A percentile compares a stretch with the other conserved stretches of the same genome.
phyloP scores from a whole-genome alignment of 2,888 invertebrate species.

The Cephus spinipes region DNA sequence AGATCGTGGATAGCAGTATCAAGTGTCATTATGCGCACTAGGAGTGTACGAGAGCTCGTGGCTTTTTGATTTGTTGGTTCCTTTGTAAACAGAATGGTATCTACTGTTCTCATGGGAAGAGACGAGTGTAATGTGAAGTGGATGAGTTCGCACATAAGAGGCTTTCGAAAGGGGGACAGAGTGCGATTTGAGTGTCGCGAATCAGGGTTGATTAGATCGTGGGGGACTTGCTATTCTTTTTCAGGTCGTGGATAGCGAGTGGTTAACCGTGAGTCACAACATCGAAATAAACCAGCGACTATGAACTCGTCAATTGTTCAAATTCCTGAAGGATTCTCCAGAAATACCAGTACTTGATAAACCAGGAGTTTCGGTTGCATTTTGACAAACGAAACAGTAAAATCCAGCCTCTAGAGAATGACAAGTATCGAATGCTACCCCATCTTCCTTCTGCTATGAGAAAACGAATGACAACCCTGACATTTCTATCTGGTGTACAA shows the following conservation, averaged over 20 bases:
- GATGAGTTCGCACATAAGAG: constrained; percentile 40
- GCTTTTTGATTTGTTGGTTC: background rate
- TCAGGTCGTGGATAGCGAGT: background rate
- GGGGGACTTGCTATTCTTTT: background rate
- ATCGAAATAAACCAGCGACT: constrained; percentile 42
- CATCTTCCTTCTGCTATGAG: constrained; percentile 3
- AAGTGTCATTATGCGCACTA: background rate
- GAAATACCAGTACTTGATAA: background rate
- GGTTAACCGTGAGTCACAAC: constrained; percentile 35
- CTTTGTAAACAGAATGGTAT: background rate
- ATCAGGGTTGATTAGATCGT: background rate
- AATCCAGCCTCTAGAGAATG: background rate
- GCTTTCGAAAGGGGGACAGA: constrained; percentile 14
- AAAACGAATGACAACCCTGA: constrained; percentile 27
- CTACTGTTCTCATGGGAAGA: background rate
- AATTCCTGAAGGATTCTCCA: background rate
- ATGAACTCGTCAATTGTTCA: background rate
- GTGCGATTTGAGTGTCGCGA: constrained; percentile 16
- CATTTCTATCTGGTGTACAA: constrained; percentile 29
- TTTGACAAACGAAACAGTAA: background rate
- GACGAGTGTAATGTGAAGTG: constrained; percentile 13
- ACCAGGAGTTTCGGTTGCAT: background rate
- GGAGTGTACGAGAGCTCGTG: background rate
- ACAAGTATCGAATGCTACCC: background rate
- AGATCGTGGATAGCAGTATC: background rate